Base-by-base conservation (phyloP, 2,888 invertebrate species). In the Mylabris sibirica region DNA sequence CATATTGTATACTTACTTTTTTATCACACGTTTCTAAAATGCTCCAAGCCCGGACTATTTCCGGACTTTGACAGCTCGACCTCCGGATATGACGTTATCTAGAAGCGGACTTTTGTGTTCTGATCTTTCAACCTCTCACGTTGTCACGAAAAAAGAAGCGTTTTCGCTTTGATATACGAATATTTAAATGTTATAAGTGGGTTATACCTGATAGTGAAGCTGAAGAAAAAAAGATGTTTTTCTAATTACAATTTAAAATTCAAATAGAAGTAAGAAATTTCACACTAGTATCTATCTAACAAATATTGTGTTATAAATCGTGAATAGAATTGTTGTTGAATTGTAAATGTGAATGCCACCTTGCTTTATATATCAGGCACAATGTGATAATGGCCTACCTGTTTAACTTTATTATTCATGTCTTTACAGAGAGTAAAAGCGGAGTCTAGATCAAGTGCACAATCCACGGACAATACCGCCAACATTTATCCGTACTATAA, bases 1-100 rank as follows among this genome's bases (percentile, higher is more conserved):
- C 17, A 78, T 77, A 80, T 80, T 82, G 82, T 82, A 76, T 30
- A 30, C 30, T 81, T 30, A 30, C 30, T 81, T 82, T 83, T 83
- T 83, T 84, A 82, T 82, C 82, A 74, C 82, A 74, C 78, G 77
- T 76, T 77, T 76, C 78, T 79, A 79, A 82, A 81, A 77, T 78
- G 80, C 80, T 78, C 76, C 75, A 76, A 78, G 79, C 79, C 80
- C 79, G 81, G 82, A 83, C 83, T 83, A 83, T 84, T 84, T 84
- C 84, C 84, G 83, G 80, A 80, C 75, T 83, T 83, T 83, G 83
- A 83, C 83, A 83, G 82, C 80, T 81, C 83, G 82, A 84, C 83
- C 83, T 82, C 82, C 82, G 84, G 84, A 83, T 82, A 80, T 81
- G 82, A 83, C 83, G 80, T 83, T 84, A 84, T 84, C 84, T 82